A percentile compares a stretch with the other conserved stretches of the same genome.
phyloP scores from a whole-genome alignment of 30 jellyfish, hydroid and myxozoan species.

The Hydractinia symbiolongicarpus region DNA sequence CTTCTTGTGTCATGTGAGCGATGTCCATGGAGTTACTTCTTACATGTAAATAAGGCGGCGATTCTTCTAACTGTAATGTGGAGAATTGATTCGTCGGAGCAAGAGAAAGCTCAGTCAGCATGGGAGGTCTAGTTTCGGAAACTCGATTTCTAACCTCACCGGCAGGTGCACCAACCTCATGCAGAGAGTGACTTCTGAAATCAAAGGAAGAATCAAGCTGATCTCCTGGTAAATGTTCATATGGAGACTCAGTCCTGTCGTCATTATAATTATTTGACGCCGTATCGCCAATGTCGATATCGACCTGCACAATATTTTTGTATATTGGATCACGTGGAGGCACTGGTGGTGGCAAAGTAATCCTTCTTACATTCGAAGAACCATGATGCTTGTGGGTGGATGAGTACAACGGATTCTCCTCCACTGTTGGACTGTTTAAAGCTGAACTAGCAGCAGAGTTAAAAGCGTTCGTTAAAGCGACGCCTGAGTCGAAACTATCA shows the following conservation, averaged over 20 bases:
- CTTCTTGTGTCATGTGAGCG: constrained; percentile 11
- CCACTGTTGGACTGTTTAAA: background rate
- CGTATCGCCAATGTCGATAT: background rate
- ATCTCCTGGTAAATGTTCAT: background rate
- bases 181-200: constrained; percentile 6
- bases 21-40: background rate
- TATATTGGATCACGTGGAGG: constrained; percentile 12
- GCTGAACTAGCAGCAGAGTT: constrained; percentile 24
- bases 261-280: background rate
- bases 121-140: background rate
- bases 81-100: background rate
- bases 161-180: background rate
- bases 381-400: background rate
- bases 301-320: constrained; percentile 11
- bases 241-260: background rate
- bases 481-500: constrained; percentile 28
- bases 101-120: background rate
- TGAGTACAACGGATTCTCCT: constrained; percentile 1
- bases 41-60: background rate
- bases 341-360: constrained; percentile 14
- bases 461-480: background rate
- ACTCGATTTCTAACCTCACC: background rate
- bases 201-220: background rate
- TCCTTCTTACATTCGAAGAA: background rate
- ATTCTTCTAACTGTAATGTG: background rate